phyloP scores from a whole-genome alignment of 2,888 invertebrate species.

The Pycnomerus fuliginosus region DNA sequence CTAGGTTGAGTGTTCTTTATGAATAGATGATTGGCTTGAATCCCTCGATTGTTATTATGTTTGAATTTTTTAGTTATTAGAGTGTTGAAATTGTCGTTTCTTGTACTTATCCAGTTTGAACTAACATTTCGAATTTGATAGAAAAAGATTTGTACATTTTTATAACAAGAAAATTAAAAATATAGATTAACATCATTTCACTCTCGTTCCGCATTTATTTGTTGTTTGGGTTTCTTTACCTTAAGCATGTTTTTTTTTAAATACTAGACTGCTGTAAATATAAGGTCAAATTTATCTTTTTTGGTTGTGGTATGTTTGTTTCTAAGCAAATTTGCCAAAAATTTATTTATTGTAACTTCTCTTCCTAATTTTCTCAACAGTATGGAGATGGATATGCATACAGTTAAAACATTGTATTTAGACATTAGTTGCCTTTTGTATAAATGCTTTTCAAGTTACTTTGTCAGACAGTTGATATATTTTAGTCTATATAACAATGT shows the following conservation, averaged over 20 bases:
- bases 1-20: constrained; percentile 28
- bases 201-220: constrained; percentile 6
- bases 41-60: constrained; percentile 19
- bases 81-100: constrained; percentile 13
- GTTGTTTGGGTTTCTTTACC: constrained; percentile 25
- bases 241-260: constrained; percentile 12
- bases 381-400: constrained; percentile 9
- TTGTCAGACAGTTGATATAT: constrained; percentile 39
- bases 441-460: constrained; percentile 34
- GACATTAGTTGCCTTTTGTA: constrained; percentile 34
- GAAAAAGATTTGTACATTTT: constrained; percentile 31
- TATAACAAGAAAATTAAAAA: constrained; percentile 24
- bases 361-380: constrained; percentile 7
- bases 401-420: constrained; percentile 24
- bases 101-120: constrained; percentile 16
- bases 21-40: constrained; percentile 36
- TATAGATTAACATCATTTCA: constrained; percentile 1
- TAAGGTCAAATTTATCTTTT: constrained; percentile 7
- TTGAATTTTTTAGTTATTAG: constrained; percentile 7
- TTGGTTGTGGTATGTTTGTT: constrained; percentile 26
- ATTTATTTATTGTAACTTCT: constrained; percentile 14
- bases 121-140: constrained; percentile 20
- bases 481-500: constrained; percentile 41
- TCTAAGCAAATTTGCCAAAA: constrained; percentile 19
- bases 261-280: constrained; percentile 27